phyloP scores from a whole-genome alignment of 2,113 vertebrate genomes.

The Brienomyrus brachyistius region DNA sequence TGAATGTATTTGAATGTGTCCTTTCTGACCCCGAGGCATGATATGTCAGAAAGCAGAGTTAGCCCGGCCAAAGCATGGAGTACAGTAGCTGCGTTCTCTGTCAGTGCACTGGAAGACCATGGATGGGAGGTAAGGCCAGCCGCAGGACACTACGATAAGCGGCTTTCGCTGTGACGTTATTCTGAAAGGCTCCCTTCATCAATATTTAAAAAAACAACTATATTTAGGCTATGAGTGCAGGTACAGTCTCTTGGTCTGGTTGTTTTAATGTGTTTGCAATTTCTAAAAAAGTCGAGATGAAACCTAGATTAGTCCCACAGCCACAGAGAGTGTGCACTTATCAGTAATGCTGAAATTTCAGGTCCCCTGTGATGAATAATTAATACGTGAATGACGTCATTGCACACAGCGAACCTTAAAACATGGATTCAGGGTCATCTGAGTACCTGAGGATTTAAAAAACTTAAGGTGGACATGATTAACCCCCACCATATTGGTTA shows the following conservation, averaged over 20 bases:
- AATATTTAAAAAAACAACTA: slow-evolving; percentile 40
- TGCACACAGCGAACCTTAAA: not conserved
- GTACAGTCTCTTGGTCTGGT: not conserved
- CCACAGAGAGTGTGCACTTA: not conserved
- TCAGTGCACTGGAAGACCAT: slow-evolving; percentile 20
- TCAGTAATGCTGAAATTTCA: not conserved
- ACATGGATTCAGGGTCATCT: not conserved
- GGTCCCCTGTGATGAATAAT: not conserved
- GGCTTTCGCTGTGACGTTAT: slow-evolving; percentile 45
- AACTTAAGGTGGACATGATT: not conserved
- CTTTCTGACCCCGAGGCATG: not conserved
- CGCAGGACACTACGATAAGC: slow-evolving; percentile 47
- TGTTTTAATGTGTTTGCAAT: not conserved
- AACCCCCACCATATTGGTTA: not conserved
- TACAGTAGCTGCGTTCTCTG: slow-evolving; percentile 47
- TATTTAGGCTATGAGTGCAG: too few species aligned
- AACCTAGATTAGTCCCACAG: not conserved
- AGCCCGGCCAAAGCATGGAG: slow-evolving; percentile 36
- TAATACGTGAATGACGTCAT: not conserved
- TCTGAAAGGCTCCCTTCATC: slow-evolving; percentile 43
- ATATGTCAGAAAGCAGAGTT: slow-evolving; percentile 29
- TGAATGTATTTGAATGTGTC: slow-evolving; percentile 14
- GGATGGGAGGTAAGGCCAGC: slow-evolving; percentile 33
- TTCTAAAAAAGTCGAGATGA: not conserved
- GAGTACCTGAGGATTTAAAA: not conserved